These are phyloP conservation scores for Megalops atlanticus DNA, from an alignment of 2,113 vertebrate species.

Conservation along the genomic window DNA sequence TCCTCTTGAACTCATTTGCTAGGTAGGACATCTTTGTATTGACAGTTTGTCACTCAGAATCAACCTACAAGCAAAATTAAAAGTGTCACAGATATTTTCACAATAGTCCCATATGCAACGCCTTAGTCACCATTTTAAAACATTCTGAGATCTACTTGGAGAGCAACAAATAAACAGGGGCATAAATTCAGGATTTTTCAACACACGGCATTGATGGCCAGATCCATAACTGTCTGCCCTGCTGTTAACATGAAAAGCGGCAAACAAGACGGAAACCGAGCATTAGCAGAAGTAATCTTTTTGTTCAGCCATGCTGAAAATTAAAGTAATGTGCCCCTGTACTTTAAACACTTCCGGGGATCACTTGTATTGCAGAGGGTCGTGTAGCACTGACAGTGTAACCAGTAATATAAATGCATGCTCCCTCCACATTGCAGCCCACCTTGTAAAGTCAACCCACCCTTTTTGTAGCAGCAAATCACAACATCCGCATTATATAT, in stretches of 20 bases:
- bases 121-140: background rate
- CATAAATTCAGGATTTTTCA: background rate
- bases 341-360: background rate
- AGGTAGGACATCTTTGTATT: too few relatives aligned
- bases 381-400: background rate
- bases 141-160: background rate
- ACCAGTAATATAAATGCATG: background rate
- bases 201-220: background rate
- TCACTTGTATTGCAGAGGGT: background rate
- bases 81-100: too few relatives aligned
- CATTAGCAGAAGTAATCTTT: conserved; percentile 1
- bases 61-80: too few relatives aligned
- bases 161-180: background rate
- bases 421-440: background rate
- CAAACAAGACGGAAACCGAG: background rate
- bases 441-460: background rate
- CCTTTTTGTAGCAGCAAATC: background rate
- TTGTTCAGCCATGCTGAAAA: background rate
- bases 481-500: too few relatives aligned
- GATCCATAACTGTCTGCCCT: background rate
- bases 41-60: too few relatives aligned
- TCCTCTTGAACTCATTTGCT: too few relatives aligned
- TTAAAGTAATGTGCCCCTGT: background rate
- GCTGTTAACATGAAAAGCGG: background rate
- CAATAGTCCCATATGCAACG: too few relatives aligned